A percentile compares a stretch with the other conserved stretches of the same genome.
These are phyloP conservation scores for Digitonthophagus gazella DNA, from an alignment of 2,888 invertebrate species.

Conservation along the genomic window DNA sequence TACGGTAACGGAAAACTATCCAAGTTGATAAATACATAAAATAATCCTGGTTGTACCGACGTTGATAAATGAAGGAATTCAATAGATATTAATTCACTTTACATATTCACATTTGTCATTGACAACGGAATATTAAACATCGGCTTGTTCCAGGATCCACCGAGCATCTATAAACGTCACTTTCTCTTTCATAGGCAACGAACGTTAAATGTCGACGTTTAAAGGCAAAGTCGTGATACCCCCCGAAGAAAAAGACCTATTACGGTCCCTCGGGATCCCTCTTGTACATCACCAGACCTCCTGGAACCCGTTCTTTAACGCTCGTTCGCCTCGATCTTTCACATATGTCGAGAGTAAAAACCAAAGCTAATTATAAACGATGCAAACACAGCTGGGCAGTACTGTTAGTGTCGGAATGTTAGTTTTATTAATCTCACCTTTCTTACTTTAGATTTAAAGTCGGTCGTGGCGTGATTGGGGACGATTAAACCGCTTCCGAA, in stretches of 20 bases:
- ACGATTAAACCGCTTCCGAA: not conserved
- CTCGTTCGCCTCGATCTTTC: not conserved
- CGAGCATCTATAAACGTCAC: conserved; percentile 13
- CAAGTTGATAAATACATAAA: not conserved
- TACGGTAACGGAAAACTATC: not conserved
- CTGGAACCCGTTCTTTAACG: not conserved
- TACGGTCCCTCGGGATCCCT: not conserved
- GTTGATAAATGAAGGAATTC: not conserved
- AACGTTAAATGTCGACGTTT: conserved; percentile 10
- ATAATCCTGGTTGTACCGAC: not conserved
- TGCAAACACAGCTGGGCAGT: not conserved
- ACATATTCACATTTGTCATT: not conserved
- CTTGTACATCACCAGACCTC: not conserved
- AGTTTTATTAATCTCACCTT: not conserved
- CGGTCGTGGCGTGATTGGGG: not conserved
- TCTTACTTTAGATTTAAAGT: not conserved
- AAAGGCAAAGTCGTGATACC: conserved; percentile 16
- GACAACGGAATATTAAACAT: not conserved
- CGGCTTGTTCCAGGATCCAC: not conserved
- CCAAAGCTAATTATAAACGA: not conserved
- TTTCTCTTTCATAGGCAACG: conserved; percentile 14
- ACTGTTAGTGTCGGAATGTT: not conserved
- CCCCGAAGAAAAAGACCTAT: not conserved
- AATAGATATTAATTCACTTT: not conserved
- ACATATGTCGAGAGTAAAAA: not conserved